A percentile compares a stretch with the other conserved stretches of the same genome.
phyloP scores from a whole-genome alignment of 2,888 invertebrate species.

The Sialis fuliginosa region DNA sequence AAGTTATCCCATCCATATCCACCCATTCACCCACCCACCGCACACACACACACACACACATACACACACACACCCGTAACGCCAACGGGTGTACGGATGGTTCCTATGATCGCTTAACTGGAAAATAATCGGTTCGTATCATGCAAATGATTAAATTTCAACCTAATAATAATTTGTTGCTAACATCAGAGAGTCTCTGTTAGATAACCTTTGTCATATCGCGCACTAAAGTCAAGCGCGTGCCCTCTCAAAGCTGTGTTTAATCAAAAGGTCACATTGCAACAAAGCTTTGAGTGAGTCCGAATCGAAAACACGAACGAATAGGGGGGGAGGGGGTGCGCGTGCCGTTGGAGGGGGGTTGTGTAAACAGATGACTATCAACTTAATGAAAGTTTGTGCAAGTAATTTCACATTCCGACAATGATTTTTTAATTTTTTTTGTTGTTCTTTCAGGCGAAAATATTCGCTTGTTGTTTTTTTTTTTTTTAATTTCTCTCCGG shows the following conservation, averaged over 20 bases:
- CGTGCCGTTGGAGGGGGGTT: background rate
- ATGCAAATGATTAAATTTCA: constrained; percentile 8
- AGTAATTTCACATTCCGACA: constrained; percentile 5
- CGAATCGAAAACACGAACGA: too few relatives aligned
- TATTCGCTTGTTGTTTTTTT: too few relatives aligned
- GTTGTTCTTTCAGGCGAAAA: too few relatives aligned
- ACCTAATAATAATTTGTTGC: background rate
- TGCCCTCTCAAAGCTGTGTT: too few relatives aligned
- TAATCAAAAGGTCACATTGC: too few relatives aligned
- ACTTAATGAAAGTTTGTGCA: constrained; percentile 6
- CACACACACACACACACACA: background rate
- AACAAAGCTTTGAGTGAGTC: too few relatives aligned
- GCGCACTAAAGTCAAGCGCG: too few relatives aligned
- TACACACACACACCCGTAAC: background rate
- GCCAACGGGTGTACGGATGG: background rate
- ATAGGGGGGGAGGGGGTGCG: background rate
- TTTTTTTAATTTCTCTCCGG: too few relatives aligned
- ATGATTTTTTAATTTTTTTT: background rate
- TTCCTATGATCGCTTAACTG: constrained; percentile 6
- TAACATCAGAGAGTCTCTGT: too few relatives aligned
- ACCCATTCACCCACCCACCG: background rate
- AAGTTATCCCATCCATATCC: too few relatives aligned
- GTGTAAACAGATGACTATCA: background rate
- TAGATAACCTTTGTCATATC: too few relatives aligned
- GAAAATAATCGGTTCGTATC: constrained; percentile 5